phyloP scores from a whole-genome alignment of 2,888 invertebrate genomes.

The Anoncus sp. region DNA sequence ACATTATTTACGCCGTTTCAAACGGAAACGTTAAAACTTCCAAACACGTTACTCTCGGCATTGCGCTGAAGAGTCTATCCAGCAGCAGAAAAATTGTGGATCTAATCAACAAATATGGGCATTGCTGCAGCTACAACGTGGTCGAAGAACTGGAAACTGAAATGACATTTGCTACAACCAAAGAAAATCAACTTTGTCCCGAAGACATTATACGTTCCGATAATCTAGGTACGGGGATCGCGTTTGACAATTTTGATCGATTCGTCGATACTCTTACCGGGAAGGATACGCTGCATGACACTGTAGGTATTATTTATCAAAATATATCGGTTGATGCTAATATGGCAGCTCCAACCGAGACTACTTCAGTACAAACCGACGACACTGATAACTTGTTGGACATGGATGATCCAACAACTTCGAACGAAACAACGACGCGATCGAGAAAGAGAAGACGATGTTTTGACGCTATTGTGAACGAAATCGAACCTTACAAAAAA shows the following conservation, averaged over 20 bases:
- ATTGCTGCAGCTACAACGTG: conserved; percentile 72
- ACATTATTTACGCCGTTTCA: conserved; percentile 63
- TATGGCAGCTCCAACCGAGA: conserved; percentile 52
- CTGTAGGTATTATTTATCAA: conserved; percentile 2
- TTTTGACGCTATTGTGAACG: conserved; percentile 13
- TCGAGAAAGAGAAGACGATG: conserved; percentile 29
- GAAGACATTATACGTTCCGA: conserved; percentile 47
- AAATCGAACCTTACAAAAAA: conserved; percentile 15
- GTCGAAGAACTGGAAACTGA: conserved; percentile 75
- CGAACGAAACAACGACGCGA: conserved; percentile 6
- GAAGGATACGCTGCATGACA: conserved; percentile 11
- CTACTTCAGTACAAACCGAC: conserved; percentile 49
- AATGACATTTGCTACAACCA: conserved; percentile 53
- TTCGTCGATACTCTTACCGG: conserved; percentile 17
- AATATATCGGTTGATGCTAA: conserved; percentile 64
- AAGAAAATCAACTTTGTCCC: conserved; percentile 46
- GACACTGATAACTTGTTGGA: conserved; percentile 1
- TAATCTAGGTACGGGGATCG: conserved; percentile 59
- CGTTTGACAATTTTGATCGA: conserved; percentile 53
- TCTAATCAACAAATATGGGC: conserved; percentile 75
- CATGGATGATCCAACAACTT: conserved; percentile 3
- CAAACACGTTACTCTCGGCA: conserved; percentile 72
- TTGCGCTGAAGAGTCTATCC: conserved; percentile 74
- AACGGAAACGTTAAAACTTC: conserved; percentile 68
- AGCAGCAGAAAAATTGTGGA: conserved; percentile 72